phyloP scores from a whole-genome alignment of 2,888 invertebrate species.

The Stegophylla sp. region DNA sequence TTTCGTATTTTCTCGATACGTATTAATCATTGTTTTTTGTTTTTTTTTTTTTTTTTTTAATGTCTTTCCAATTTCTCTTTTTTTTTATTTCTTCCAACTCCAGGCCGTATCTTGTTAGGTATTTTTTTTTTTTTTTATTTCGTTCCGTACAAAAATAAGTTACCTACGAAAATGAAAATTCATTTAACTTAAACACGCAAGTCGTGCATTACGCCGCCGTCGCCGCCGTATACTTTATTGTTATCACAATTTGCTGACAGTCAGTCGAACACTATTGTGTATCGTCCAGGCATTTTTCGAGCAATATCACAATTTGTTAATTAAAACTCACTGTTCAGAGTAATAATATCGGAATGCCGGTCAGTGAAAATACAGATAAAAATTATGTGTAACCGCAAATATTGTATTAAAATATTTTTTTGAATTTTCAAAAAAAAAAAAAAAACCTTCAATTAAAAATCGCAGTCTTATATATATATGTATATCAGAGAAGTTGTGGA shows the following conservation, averaged over 20 bases:
- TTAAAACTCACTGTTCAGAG: too few species aligned
- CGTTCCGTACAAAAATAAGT: neutral
- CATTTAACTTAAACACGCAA: conserved; percentile 37
- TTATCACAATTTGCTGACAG: neutral
- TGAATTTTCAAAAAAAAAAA: too few species aligned
- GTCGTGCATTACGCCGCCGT: conserved; percentile 2
- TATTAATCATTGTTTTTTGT: neutral
- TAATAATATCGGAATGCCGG: too few species aligned
- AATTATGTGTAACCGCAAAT: too few species aligned
- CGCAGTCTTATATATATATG: too few species aligned
- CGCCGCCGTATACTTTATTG: neutral
- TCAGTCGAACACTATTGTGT: neutral
- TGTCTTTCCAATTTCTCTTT: neutral
- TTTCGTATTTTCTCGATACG: too few species aligned
- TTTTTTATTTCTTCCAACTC: neutral
- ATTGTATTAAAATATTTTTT: too few species aligned
- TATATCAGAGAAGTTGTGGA: too few species aligned
- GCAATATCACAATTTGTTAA: too few species aligned
- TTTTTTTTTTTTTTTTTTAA: too few species aligned
- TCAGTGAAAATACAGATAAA: too few species aligned
- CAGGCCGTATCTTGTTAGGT: neutral
- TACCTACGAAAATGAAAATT: neutral
- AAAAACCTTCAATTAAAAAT: too few species aligned
- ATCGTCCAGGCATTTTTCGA: conserved; percentile 1
- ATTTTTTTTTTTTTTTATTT: neutral